Percentiles rank a stretch among this genome's conserved stretches.
These are phyloP conservation scores for Steinernema carpocapsae DNA, from an alignment of 2,888 invertebrate species.

Conservation along the genomic window DNA sequence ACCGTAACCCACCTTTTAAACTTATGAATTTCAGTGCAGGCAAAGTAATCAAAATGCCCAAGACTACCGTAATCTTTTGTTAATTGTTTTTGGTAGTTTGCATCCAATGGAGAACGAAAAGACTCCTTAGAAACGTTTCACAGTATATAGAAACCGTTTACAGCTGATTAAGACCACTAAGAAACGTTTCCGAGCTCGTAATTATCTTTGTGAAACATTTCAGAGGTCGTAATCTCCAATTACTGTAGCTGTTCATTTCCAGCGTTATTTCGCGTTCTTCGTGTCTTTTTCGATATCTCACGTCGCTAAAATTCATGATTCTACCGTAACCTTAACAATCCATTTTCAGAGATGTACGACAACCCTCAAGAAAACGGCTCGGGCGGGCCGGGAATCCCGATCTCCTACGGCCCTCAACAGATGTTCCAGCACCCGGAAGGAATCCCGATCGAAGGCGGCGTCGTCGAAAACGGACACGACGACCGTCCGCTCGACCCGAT, in stretches of 20 bases:
- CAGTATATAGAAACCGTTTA: no score
- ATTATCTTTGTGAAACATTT: no score
- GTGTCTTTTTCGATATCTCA: background rate
- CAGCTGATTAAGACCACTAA: no score
- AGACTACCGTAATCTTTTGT: no score
- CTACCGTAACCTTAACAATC: background rate
- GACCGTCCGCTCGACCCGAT: background rate
- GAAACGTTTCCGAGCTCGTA: no score
- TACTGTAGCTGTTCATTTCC: background rate
- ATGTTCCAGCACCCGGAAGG: constrained; percentile 24
- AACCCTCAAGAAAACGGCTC: constrained; percentile 1
- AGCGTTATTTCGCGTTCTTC: background rate
- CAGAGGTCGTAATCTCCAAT: background rate
- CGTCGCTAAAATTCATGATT: background rate
- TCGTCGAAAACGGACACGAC: constrained; percentile 12
- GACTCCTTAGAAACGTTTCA: no score
- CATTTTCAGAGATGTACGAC: constrained; percentile 3
- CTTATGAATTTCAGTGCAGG: no score
- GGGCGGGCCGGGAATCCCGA: background rate
- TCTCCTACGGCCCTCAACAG: constrained; percentile 7
- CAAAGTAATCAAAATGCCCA: no score
- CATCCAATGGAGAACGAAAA: no score
- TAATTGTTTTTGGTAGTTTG: no score
- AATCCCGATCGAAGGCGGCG: background rate
- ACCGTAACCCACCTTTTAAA: no score